Conservation (phyloP, 2,797 vertebrate species). For the Aeoliscus strigatus region DNA sequence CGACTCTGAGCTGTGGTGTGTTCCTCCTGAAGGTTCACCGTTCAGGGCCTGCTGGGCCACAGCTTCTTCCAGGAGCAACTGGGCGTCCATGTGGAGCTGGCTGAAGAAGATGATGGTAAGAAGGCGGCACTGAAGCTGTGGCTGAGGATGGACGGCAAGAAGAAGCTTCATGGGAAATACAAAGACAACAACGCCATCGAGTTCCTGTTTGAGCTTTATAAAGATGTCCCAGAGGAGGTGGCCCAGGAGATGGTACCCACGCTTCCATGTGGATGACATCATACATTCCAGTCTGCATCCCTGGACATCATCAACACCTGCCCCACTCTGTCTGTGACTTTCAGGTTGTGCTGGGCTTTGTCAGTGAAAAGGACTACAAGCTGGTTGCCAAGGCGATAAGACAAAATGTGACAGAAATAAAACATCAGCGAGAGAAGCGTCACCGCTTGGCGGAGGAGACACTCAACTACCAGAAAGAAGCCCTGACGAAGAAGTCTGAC, state of each 20-base stretch:
- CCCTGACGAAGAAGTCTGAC: constrained; percentile 48
- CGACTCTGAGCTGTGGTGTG: neutral
- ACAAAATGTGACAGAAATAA: constrained; percentile 81
- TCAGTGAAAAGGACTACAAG: constrained; percentile 87
- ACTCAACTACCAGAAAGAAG: constrained; percentile 24
- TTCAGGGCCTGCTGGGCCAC: constrained; percentile 90
- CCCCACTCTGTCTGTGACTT: neutral
- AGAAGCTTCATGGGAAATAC: constrained; percentile 88
- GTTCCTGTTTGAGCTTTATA: constrained; percentile 90
- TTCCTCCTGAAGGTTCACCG: constrained; percentile 80
- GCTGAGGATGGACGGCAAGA: constrained; percentile 88
- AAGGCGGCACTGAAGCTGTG: constrained; percentile 86
- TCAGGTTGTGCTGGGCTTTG: constrained; percentile 86
- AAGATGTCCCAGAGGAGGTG: constrained; percentile 90
- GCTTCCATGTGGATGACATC: neutral
- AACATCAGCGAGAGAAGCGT: constrained; percentile 82
- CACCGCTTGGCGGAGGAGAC: constrained; percentile 60
- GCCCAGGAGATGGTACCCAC: constrained; percentile 91
- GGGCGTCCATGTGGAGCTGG: constrained; percentile 86
- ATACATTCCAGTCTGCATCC: neutral
- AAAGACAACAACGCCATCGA: constrained; percentile 95
- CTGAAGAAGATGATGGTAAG: constrained; percentile 84
- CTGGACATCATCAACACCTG: neutral
- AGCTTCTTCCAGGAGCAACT: constrained; percentile 90
- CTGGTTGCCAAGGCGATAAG: constrained; percentile 86